Base-by-base conservation (phyloP, 2,113 vertebrate species). In the Labeo catla region DNA sequence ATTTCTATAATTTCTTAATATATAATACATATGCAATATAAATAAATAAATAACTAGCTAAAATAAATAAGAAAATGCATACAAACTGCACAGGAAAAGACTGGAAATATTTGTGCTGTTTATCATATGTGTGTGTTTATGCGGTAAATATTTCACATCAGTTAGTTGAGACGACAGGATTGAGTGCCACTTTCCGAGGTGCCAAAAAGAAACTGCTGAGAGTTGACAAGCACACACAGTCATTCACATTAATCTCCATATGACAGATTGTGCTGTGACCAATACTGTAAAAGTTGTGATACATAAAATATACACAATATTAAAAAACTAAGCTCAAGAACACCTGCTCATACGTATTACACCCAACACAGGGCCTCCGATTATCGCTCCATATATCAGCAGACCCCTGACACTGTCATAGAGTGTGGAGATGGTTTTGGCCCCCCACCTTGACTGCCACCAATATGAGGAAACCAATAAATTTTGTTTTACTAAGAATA, bases 111-210 rank as follows among this genome's bases (percentile, higher is more conserved):
- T 13, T 54, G 49, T 19, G 70, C 43, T 4, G 50, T 57, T 78
- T 10, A 21, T 57, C 57, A n/a, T 21, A 36, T 39, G 50, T 76
- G 83, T n/a, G 70, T 21, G 39, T 16, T 59, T 84, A 9, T 73
- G n/a, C 13, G 4, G 74, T 15, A 11, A 39, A 59, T 52, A 68
- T 50, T 66, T 57, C 84, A 65, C 63, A 79, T 86, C 63, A 78
- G 84, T 79, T 70, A 86, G 10, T 39, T 19, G 76, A 70, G 63
- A 57, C 70, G 84, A 72, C 76, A 79, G 63, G 63, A 77, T 77
- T 77, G 76, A 77, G 76, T 77, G 76, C 76, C 76, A 77, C 76
- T 77, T 77, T 45, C 79, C 2, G 1, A 16, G 21, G 49, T 86
- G 76, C 66, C 84, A 86, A 77, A 54, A 63, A 54, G 45, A 70